Evolutionary conservation across 2,113 vertebrate species (phyloP).

Genomic region (Aleadryas rufinucha): DNA sequence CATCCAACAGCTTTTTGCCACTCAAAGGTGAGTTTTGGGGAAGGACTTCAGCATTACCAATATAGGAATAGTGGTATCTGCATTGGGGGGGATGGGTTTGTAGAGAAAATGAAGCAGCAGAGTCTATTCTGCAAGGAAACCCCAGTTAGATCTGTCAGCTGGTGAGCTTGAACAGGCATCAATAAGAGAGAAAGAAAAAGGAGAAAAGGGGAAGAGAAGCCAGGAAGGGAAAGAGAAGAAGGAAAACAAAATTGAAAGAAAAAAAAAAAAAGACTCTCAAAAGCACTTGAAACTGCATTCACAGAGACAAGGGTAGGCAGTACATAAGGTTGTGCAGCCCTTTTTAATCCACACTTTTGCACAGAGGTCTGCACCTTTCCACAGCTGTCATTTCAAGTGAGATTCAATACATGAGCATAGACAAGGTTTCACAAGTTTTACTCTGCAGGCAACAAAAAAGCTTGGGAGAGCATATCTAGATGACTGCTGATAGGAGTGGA

Average conservation of each 20-base stretch:
- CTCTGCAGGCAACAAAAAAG: not conserved
- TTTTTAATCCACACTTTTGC: not conserved
- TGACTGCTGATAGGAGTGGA: not conserved
- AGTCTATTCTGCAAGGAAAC: not conserved
- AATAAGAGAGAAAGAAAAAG: not conserved
- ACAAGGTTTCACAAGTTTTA: not conserved
- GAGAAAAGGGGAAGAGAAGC: not conserved
- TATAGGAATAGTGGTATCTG: not conserved
- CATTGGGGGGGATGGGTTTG: fast-evolving
- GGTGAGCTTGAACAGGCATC: not conserved
- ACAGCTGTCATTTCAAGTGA: not conserved
- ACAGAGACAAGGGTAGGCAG: not conserved
- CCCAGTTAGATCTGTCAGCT: not conserved
- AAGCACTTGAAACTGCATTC: not conserved
- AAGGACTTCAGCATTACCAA: not conserved
- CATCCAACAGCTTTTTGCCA: not conserved
- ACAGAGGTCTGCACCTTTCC: not conserved
- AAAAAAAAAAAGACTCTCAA: not conserved
- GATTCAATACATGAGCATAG: not conserved
- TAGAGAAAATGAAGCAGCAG: not conserved
- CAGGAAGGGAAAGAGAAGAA: not conserved
- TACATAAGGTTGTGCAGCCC: not conserved
- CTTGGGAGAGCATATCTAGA: not conserved
- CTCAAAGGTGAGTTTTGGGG: not conserved
- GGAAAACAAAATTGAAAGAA: not conserved